These are phyloP conservation scores for Lepilemur septentrionalis DNA, from an alignment of 2,797 vertebrate genomes.

Conservation along the genomic window DNA sequence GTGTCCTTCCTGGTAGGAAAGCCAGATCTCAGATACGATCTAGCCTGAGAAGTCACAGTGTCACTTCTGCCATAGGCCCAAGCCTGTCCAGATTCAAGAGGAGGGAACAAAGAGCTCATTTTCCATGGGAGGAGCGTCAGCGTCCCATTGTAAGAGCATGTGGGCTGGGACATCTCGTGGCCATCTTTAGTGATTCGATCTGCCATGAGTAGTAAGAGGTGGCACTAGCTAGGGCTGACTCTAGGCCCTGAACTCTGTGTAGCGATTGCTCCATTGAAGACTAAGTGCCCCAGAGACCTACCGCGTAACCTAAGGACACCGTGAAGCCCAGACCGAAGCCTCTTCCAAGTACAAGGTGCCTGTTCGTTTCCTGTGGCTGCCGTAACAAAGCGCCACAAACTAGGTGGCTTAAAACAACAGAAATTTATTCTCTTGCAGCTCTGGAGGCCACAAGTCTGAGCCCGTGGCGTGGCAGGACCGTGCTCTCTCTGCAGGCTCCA, in stretches of 20 bases:
- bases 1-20: not conserved
- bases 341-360: not conserved
- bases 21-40: too few relatives aligned
- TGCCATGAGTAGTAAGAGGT: not conserved
- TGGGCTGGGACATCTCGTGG: fast-evolving
- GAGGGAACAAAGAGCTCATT: not conserved
- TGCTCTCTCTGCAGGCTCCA: not conserved
- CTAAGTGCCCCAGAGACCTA: not conserved
- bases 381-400: not conserved
- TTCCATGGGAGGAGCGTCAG: not conserved
- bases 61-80: not conserved
- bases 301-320: not conserved
- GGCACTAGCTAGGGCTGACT: too few relatives aligned
- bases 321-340: not conserved
- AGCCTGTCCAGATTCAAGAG: not conserved
- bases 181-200: not conserved
- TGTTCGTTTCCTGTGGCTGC: not conserved
- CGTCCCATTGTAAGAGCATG: not conserved
- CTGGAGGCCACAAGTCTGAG: not conserved
- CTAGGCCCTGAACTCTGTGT: not conserved
- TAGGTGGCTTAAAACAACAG: not conserved
- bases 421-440: not conserved
- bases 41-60: not conserved
- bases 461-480: not conserved
- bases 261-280: not conserved